Base-by-base conservation (phyloP, 2,888 invertebrate species). In the Patella caerulea region DNA sequence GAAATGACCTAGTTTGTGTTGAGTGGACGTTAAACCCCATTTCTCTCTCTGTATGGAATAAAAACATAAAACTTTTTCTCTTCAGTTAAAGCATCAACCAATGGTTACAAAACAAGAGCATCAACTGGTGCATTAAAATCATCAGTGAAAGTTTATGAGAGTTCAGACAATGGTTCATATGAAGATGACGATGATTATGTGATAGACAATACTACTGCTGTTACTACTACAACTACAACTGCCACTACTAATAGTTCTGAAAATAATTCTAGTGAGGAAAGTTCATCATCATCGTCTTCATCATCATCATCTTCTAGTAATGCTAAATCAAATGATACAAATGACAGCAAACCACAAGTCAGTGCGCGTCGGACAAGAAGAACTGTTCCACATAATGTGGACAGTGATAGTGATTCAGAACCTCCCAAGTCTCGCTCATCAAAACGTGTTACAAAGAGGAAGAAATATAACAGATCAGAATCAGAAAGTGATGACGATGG, bases 111-210 rank as follows among this genome's bases (percentile, higher is more conserved):
- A 19, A 52, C 73, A 52, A 59, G 73, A 75, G 78, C 78, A 74
- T 75, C 72, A 71, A 70, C 72, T 19, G 73, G 79, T 24, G 73
- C 79, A 24, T 55, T 76, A 7, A n/a, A 76, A 17, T 69, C 76
- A 53, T 73, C 78, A 55, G 19, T 73, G 17, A 70, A 14, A 53
- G 55, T 71, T 12, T 78, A 82, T 55, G 74, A 76, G 12, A 80
- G 80, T 59, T 76, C 78, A 29, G 81, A 82, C 76, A 78, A 78
- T 12, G 78, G 78, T 54, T 71, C 59, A 45, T 71, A 74, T 75
- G 72, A 78, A 17, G 71, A 75, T 70, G 78, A 81, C 72, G 77
- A 77, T 70, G 78, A 83, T 15, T 65, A 24, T 65, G 24, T 65
- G 11, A 14, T 65, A 24, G 65, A 65, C 14, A 9, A 12, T 24